phyloP scores from a whole-genome alignment of 2,888 invertebrate species.

The Himalopsyche tibetana region DNA sequence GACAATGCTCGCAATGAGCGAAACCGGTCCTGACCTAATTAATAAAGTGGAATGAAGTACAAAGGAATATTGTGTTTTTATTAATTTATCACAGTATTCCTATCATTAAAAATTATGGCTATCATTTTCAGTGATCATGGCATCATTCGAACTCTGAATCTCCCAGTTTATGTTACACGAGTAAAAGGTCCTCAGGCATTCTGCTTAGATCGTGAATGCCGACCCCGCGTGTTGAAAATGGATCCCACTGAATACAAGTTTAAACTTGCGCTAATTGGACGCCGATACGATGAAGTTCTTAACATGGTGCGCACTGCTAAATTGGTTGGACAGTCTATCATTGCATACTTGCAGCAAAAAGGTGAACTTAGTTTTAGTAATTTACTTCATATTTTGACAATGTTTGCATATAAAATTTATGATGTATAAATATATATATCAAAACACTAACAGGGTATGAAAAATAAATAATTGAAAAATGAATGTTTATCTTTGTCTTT shows the following conservation, averaged over 20 bases:
- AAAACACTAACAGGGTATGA: neutral
- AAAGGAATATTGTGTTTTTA: no score
- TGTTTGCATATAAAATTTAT: neutral
- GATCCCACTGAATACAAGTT: constrained; percentile 99
- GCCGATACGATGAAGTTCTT: constrained; percentile 95
- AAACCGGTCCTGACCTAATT: no score
- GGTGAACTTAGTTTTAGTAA: constrained; percentile 74
- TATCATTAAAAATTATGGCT: neutral
- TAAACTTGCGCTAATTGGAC: constrained; percentile 96
- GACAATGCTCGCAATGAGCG: no score
- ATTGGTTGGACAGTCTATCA: constrained; percentile 98
- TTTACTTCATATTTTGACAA: neutral
- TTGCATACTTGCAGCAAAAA: constrained; percentile 98
- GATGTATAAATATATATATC: no score
- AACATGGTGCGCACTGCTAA: constrained; percentile 98
- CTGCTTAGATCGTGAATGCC: constrained; percentile 95
- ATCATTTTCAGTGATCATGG: constrained; percentile 88
- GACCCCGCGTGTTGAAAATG: constrained; percentile 92
- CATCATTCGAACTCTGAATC: constrained; percentile 97
- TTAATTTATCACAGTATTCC: neutral
- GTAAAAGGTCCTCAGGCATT: constrained; percentile 90
- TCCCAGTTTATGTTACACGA: constrained; percentile 97
- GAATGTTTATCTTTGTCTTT: neutral
- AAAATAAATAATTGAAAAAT: neutral
- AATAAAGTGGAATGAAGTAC: no score